These are phyloP conservation scores for Riptortus pedestris DNA, from an alignment of 1,140 invertebrate genomes.

Conservation along the genomic window DNA sequence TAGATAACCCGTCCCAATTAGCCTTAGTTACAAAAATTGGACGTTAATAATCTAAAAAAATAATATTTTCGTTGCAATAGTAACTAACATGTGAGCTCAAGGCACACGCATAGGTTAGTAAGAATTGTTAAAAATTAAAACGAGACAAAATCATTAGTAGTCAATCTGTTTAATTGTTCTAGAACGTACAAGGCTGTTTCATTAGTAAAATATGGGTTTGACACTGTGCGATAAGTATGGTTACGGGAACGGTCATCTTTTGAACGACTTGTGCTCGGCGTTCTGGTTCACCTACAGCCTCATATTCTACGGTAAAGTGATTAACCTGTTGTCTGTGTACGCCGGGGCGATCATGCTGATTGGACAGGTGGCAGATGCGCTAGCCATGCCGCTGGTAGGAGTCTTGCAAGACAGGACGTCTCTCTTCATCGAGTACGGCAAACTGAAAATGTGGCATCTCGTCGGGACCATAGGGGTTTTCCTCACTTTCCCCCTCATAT, in stretches of 20 bases:
- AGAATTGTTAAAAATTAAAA: too few species aligned
- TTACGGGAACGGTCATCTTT: constrained; percentile 69
- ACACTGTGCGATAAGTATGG: constrained; percentile 33
- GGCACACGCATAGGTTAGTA: too few species aligned
- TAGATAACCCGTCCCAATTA: too few species aligned
- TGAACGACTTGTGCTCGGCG: constrained; percentile 90
- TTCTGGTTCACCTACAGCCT: constrained; percentile 96
- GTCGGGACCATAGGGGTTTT: constrained; percentile 71
- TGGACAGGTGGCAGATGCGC: constrained; percentile 80
- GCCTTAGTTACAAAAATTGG: too few species aligned
- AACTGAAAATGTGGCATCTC: constrained; percentile 85
- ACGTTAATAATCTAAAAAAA: too few species aligned
- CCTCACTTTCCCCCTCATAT: constrained; percentile 80
- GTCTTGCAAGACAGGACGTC: constrained; percentile 68
- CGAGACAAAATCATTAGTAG: too few species aligned
- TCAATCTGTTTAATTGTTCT: too few species aligned
- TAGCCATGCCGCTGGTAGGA: constrained; percentile 82
- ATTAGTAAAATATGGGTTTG: constrained; percentile 10
- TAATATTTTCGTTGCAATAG: too few species aligned
- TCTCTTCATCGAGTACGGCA: constrained; percentile 62
- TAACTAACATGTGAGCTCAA: too few species aligned
- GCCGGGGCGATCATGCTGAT: constrained; percentile 72
- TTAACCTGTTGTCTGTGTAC: constrained; percentile 59
- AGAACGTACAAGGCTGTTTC: too few species aligned
- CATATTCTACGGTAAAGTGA: constrained; percentile 78